A percentile compares a stretch with the other conserved stretches of the same genome.
Conservation (phyloP, 2,888 invertebrate species). For the Leucoma salicis region DNA sequence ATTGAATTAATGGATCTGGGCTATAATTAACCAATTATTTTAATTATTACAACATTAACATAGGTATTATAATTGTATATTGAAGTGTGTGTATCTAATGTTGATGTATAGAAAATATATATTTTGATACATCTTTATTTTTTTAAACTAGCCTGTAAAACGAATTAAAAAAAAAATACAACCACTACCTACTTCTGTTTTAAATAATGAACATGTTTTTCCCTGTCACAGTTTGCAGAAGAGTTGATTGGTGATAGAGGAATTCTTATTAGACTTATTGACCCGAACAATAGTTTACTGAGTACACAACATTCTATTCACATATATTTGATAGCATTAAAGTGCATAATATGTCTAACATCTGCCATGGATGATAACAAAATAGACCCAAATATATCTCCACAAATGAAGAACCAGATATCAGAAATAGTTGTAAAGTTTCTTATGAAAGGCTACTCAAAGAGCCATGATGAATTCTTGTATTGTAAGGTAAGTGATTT, state of each 20-base stretch:
- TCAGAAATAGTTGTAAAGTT: constrained; percentile 61
- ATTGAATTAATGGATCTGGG: too few species aligned
- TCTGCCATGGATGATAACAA: constrained; percentile 49
- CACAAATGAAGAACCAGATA: constrained; percentile 56
- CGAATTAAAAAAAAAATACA: too few species aligned
- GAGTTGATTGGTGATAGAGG: constrained; percentile 63
- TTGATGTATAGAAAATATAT: too few species aligned
- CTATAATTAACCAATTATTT: too few species aligned
- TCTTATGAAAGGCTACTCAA: constrained; percentile 56
- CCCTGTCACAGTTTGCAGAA: constrained; percentile 60
- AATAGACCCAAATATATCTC: constrained; percentile 32
- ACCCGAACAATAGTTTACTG: constrained; percentile 38
- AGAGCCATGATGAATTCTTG: constrained; percentile 65
- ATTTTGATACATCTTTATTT: too few species aligned
- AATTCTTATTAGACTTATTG: constrained; percentile 53
- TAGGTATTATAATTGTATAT: too few species aligned
- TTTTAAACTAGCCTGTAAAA: too few species aligned
- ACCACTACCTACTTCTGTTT: too few species aligned
- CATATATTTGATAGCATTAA: constrained; percentile 55
- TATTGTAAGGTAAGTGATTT: constrained; percentile 72
- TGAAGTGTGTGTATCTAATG: too few species aligned
- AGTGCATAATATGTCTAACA: constrained; percentile 56
- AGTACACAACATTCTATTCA: constrained; percentile 51
- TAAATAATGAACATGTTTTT: too few species aligned
- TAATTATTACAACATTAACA: too few species aligned